Percentiles rank a stretch among this genome's conserved stretches.
These are phyloP conservation scores for Venturia canescens DNA, from an alignment of 1,140 invertebrate species.

Conservation along the genomic window DNA sequence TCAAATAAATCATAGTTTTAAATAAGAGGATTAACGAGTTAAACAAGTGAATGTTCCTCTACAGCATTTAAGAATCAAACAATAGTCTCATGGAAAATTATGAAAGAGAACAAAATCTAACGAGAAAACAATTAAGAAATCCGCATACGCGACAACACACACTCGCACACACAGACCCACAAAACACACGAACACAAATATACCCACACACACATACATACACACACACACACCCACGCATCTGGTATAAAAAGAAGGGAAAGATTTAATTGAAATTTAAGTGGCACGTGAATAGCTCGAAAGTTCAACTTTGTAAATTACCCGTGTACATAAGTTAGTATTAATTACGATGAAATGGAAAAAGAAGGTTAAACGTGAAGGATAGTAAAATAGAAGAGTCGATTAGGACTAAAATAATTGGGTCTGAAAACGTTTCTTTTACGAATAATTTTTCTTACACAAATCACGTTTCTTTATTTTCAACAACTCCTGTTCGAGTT, in stretches of 20 bases:
- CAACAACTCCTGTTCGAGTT: slow-evolving; percentile 48
- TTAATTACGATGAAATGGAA: slow-evolving; percentile 43
- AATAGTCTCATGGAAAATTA: slow-evolving; percentile 67
- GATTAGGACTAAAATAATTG: neutral
- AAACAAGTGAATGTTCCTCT: slow-evolving; percentile 77
- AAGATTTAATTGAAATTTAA: slow-evolving; percentile 63
- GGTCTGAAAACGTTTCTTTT: neutral
- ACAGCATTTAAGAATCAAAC: slow-evolving; percentile 78
- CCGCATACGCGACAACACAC: too few species aligned
- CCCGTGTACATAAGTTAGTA: slow-evolving; percentile 69
- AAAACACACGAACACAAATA: neutral
- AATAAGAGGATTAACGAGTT: slow-evolving; percentile 62
- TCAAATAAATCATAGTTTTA: slow-evolving; percentile 52
- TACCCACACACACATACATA: slow-evolving; percentile 30
- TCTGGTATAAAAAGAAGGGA: slow-evolving; percentile 72
- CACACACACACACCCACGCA: slow-evolving; percentile 55
- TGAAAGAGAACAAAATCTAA: slow-evolving; percentile 42
- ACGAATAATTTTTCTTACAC: slow-evolving; percentile 19
- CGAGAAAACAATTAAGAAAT: neutral
- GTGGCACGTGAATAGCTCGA: slow-evolving; percentile 58
- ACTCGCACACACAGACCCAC: slow-evolving; percentile 47
- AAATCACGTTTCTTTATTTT: slow-evolving; percentile 35
- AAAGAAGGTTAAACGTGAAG: slow-evolving; percentile 35
- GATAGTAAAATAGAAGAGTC: slow-evolving; percentile 26
- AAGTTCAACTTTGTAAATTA: slow-evolving; percentile 71